Evolutionary conservation across 2,113 vertebrate species (phyloP).

Genomic region (Motacilla alba): DNA sequence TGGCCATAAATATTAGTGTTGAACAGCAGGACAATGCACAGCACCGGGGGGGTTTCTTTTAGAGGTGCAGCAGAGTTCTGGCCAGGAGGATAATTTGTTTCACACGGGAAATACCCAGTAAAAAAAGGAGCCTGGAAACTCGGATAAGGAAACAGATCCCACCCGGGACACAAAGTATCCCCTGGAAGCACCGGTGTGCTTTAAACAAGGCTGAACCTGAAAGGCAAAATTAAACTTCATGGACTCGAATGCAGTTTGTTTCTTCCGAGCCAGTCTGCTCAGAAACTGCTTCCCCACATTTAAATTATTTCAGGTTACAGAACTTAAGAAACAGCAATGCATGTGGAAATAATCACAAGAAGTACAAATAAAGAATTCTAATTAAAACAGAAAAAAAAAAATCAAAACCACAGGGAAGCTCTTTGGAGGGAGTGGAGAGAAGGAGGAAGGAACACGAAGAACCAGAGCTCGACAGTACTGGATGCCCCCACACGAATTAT

Average conservation of each 20-base stretch:
- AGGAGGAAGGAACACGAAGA: not conserved
- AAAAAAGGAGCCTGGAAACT: not conserved
- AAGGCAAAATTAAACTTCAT: not conserved
- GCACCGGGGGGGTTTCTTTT: fast-evolving
- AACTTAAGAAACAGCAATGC: not conserved
- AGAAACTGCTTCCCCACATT: not conserved
- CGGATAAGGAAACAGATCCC: not conserved
- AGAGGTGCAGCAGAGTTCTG: not conserved
- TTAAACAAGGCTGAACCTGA: not conserved
- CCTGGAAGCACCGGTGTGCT: not conserved
- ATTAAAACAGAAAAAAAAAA: not conserved
- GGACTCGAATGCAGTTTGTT: not conserved
- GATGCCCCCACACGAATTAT: not conserved
- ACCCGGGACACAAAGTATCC: not conserved
- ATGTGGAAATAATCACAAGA: not conserved
- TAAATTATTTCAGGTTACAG: not conserved
- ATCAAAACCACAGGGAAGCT: not conserved
- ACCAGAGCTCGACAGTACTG: not conserved
- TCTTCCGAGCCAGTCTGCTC: not conserved
- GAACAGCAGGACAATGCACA: not conserved
- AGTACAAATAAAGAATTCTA: not conserved
- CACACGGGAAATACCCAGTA: not conserved
- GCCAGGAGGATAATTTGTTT: not conserved
- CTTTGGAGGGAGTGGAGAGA: not conserved
- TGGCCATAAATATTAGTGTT: fast-evolving